Conservation (phyloP, 1,140 invertebrate species). For the Spodoptera litura region DNA sequence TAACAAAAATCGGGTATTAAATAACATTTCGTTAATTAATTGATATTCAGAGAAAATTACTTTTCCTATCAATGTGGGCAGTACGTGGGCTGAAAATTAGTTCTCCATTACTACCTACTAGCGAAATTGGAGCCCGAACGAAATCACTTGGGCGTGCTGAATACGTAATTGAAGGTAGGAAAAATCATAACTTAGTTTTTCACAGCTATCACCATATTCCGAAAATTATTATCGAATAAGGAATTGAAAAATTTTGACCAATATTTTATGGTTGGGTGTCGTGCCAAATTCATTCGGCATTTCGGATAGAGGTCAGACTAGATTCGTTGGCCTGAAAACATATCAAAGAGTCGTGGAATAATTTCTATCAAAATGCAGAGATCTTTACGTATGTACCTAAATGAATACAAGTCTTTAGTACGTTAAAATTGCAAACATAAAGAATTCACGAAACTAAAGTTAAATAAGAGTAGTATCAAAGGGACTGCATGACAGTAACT, state of each 20-base stretch:
- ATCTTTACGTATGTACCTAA: no score
- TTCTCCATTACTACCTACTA: constrained; percentile 12
- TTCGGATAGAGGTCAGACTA: no score
- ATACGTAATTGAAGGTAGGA: constrained; percentile 12
- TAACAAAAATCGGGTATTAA: constrained; percentile 6
- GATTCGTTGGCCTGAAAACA: no score
- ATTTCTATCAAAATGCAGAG: no score
- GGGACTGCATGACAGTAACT: no score
- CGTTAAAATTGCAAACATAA: no score
- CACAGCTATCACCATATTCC: no score
- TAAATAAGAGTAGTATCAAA: no score
- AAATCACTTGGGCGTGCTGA: constrained; percentile 23
- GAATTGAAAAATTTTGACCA: neutral
- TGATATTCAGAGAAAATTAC: constrained; percentile 21
- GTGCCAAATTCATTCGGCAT: neutral
- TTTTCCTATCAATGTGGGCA: constrained; percentile 18
- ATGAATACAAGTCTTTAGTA: no score
- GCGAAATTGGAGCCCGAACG: constrained; percentile 8
- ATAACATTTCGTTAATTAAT: constrained; percentile 10
- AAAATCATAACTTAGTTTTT: constrained; percentile 25
- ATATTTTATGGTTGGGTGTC: constrained; percentile 2
- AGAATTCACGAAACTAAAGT: no score
- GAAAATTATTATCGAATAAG: neutral
- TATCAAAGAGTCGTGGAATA: no score
- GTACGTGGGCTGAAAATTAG: constrained; percentile 29